phyloP scores from a whole-genome alignment of 2,113 vertebrate genomes.

The Tetraodon nigroviridis region DNA sequence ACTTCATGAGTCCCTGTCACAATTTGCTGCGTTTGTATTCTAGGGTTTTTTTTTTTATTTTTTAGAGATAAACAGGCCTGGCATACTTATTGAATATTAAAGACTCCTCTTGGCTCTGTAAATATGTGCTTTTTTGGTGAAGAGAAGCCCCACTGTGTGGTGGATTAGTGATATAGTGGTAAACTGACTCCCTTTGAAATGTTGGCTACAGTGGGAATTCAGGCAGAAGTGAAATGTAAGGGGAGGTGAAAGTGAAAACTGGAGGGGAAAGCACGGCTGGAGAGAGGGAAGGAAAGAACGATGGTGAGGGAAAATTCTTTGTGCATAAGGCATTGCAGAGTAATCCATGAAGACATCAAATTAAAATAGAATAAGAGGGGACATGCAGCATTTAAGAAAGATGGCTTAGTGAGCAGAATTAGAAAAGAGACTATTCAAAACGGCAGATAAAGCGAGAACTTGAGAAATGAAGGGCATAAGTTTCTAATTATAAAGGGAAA shows the following conservation, averaged over 20 bases:
- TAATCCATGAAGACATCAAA: constrained; percentile 18
- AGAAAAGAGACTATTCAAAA: constrained; percentile 5
- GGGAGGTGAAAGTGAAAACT: not conserved
- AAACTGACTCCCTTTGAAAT: constrained; percentile 42
- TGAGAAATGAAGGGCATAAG: constrained; percentile 20
- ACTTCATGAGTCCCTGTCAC: not conserved
- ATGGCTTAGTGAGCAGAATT: constrained; percentile 8
- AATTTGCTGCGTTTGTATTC: not conserved
- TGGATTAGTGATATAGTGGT: constrained; percentile 37
- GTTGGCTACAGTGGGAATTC: constrained; percentile 14
- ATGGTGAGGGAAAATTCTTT: constrained; percentile 1
- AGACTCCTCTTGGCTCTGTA: constrained; percentile 23
- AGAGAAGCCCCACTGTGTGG: constrained; percentile 17
- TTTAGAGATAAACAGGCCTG: constrained; percentile 15
- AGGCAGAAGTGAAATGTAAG: not conserved
- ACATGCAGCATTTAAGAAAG: constrained; percentile 15
- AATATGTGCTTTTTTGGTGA: constrained; percentile 29
- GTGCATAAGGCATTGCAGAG: constrained; percentile 18
- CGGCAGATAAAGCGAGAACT: constrained; percentile 36
- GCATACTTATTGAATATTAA: constrained; percentile 37
- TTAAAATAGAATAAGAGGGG: constrained; percentile 24
- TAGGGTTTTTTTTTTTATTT: no score
- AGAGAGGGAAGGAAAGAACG: not conserved
- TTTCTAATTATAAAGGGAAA: constrained; percentile 52
- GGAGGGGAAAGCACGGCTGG: not conserved